Evolutionary conservation across 2,113 vertebrate species (phyloP).

Genomic region (Gambusia affinis): DNA sequence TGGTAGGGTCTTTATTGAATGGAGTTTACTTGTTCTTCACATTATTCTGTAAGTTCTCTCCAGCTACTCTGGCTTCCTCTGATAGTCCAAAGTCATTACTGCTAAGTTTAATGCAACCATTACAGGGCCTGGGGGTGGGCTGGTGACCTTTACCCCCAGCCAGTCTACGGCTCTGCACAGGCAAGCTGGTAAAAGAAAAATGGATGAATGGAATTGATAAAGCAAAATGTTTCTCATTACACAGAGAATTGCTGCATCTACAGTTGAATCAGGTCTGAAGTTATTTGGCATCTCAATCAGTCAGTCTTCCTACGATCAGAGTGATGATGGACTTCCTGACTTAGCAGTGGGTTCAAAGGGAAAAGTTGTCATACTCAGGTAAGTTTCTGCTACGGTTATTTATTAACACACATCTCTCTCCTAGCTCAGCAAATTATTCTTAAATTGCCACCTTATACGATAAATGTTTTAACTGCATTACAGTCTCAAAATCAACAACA

Average conservation of each 20-base stretch:
- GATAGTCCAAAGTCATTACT: too few species aligned
- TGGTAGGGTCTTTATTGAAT: background rate
- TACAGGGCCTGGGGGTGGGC: too few species aligned
- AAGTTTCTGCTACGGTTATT: background rate
- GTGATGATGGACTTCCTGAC: constrained; percentile 64
- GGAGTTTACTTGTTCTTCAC: too few species aligned
- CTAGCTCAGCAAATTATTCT: too few species aligned
- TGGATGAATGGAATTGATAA: background rate
- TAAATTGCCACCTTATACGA: too few species aligned
- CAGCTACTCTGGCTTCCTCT: too few species aligned
- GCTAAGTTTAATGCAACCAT: too few species aligned
- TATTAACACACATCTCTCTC: too few species aligned
- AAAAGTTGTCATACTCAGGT: constrained; percentile 77
- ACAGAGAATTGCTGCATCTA: constrained; percentile 73
- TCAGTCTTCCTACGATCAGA: constrained; percentile 68
- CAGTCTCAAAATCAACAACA: constrained; percentile 1
- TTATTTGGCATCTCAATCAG: constrained; percentile 79
- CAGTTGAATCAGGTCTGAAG: constrained; percentile 52
- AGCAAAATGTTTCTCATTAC: background rate
- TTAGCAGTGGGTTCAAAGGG: constrained; percentile 79
- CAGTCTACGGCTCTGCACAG: too few species aligned
- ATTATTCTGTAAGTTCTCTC: too few species aligned
- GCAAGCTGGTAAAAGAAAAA: too few species aligned
- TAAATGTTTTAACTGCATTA: background rate
- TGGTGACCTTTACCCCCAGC: too few species aligned